These are phyloP conservation scores for Pterophyllum scalare DNA, from an alignment of 2,113 vertebrate genomes.

Conservation along the genomic window DNA sequence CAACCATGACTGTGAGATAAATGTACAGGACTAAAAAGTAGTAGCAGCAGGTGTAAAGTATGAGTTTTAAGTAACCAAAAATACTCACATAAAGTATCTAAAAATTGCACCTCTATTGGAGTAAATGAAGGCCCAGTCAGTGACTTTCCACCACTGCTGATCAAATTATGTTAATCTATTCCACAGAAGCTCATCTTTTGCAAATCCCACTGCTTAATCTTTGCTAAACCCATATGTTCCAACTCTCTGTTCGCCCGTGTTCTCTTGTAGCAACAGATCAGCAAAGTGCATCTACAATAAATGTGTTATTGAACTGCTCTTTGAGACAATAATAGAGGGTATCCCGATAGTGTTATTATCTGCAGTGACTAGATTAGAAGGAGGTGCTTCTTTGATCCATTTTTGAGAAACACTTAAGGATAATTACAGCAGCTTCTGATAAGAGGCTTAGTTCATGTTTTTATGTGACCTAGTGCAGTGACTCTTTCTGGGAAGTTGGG, in stretches of 20 bases:
- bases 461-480: constrained; percentile 32
- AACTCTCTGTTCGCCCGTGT: constrained; percentile 21
- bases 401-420: constrained; percentile 42
- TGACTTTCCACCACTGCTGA: constrained; percentile 26
- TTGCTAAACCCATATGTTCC: constrained; percentile 43
- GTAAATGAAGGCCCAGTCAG: background rate
- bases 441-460: constrained; percentile 40
- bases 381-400: constrained; percentile 31
- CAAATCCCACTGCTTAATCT: constrained; percentile 65
- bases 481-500: background rate
- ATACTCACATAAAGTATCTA: background rate
- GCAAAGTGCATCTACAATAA: constrained; percentile 5
- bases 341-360: constrained; percentile 42
- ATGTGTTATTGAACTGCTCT: constrained; percentile 27
- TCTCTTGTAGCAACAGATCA: constrained; percentile 22
- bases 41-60: background rate
- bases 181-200: constrained; percentile 55
- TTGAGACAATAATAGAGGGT: constrained; percentile 32
- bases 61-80: background rate
- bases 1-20: background rate
- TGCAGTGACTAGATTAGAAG: constrained; percentile 36
- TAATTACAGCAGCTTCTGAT: constrained; percentile 62
- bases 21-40: background rate
- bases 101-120: background rate
- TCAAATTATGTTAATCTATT: constrained; percentile 61